Base-by-base conservation (phyloP, 2,797 vertebrate genomes). In the Peromyscus nudipes region DNA sequence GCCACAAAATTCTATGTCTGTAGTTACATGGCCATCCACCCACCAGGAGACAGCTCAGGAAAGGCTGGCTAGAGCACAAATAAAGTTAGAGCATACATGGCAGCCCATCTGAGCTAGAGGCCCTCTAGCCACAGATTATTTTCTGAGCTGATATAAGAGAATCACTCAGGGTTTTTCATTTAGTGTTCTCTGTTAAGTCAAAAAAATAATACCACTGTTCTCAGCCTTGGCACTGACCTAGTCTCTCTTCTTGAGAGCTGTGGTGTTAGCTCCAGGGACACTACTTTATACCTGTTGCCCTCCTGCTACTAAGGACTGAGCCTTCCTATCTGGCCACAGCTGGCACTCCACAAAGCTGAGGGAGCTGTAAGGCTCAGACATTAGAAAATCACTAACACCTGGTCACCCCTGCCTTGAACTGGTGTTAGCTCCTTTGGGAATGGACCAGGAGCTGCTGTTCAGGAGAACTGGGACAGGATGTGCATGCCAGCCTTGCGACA, bases 281-380 rank as follows among this genome's bases (percentile, higher is more conserved):
- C 4, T 0, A 0, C 57, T 3, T 0, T 10, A 81, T 2, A 8
- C 37, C 77, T 27, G 23, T 31, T 27, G 37, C 23, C 19, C 27
- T 65, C 17, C 43, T 29, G 25, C 37, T 19, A 49, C 64, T 64
- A 9, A 3, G 21, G 65, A 81, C 55, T n/a, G n/a, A 65, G 76
- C 65, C 57, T 55, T 82, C 16, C 29, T 9, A 77, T 27, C 23
- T 60, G 37, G 73, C 9, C 37, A 25, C 25, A 79, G 73, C 17
- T 43, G 16, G 34, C 64, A 76, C 0, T 31, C 81, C 9, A 10
- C 2, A 1, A 9, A 83, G 8, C 31, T 27, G 37, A 31, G 65
- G 75, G 31, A 64, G 73, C 9, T 60, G 17, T 40, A 31, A 21
- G 7, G 46, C 4, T 67, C 4, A 77, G 85, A 64, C 19, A 21